Evolutionary conservation across 2,113 vertebrate species (phyloP).

Genomic region (Irena cyanogastra): DNA sequence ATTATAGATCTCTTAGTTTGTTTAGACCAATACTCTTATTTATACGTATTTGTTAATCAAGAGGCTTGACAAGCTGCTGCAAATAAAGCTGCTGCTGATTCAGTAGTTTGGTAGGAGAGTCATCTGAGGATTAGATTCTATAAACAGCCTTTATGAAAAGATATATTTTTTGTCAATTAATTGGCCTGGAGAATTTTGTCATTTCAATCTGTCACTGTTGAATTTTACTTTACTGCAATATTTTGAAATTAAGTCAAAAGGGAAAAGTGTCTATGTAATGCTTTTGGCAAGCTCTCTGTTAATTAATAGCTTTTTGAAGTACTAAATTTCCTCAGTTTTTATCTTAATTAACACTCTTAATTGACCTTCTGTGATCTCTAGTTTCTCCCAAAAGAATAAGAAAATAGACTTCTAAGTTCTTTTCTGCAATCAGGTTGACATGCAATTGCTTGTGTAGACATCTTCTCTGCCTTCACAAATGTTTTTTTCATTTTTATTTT

Average conservation of each 20-base stretch:
- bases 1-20: not conserved
- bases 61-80: not conserved
- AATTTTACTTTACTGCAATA: not conserved
- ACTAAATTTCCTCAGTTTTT: not conserved
- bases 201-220: slow-evolving; percentile 14
- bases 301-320: slow-evolving; percentile 3
- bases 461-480: not conserved
- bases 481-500: not conserved
- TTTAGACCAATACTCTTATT: not conserved
- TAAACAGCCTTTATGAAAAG: not conserved
- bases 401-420: not conserved
- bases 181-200: not conserved
- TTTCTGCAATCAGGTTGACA: not conserved
- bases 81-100: not conserved
- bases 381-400: not conserved
- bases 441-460: not conserved
- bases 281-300: not conserved
- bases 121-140: not conserved
- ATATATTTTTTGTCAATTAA: not conserved
- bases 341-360: slow-evolving; percentile 40
- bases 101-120: not conserved
- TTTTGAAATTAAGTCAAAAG: slow-evolving; percentile 9
- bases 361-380: slow-evolving; percentile 29
- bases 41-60: slow-evolving; percentile 4
- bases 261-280: not conserved